Conservation (phyloP, 2,888 invertebrate genomes). For the Rosalia funebris region DNA sequence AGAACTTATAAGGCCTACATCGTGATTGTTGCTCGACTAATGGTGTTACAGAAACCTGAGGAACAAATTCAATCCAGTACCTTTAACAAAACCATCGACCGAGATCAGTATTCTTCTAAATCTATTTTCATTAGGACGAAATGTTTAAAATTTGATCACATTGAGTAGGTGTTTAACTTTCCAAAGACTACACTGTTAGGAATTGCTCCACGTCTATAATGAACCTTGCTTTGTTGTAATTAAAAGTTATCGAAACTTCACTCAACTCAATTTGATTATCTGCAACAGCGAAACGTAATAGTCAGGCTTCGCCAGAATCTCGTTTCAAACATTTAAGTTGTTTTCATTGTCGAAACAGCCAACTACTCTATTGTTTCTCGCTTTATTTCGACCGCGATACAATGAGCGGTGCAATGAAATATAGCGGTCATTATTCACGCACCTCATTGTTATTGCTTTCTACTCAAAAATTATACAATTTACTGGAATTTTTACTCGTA, state of each 20-base stretch:
- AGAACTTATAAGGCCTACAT: too few species aligned
- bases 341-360: conserved; percentile 47
- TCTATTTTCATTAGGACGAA: too few species aligned
- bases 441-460: conserved; percentile 47
- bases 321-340: conserved; percentile 53
- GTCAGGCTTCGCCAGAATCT: conserved; percentile 46
- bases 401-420: conserved; percentile 56
- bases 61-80: too few species aligned
- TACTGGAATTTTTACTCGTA: conserved; percentile 28
- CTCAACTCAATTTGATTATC: conserved; percentile 39
- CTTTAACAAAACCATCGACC: too few species aligned
- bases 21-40: too few species aligned
- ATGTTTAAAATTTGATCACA: conserved; percentile 5
- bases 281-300: conserved; percentile 34
- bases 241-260: conserved; percentile 42
- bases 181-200: conserved; percentile 2
- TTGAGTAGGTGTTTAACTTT: conserved; percentile 14
- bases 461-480: conserved; percentile 42
- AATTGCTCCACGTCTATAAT: conserved; percentile 15
- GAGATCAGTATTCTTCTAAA: too few species aligned
- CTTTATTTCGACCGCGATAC: conserved; percentile 54
- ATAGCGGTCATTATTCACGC: conserved; percentile 54
- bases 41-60: too few species aligned
- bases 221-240: conserved; percentile 33
- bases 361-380: conserved; percentile 55